Evolutionary conservation across 2,888 invertebrate species (phyloP).

Genomic region (Archips xylosteana): DNA sequence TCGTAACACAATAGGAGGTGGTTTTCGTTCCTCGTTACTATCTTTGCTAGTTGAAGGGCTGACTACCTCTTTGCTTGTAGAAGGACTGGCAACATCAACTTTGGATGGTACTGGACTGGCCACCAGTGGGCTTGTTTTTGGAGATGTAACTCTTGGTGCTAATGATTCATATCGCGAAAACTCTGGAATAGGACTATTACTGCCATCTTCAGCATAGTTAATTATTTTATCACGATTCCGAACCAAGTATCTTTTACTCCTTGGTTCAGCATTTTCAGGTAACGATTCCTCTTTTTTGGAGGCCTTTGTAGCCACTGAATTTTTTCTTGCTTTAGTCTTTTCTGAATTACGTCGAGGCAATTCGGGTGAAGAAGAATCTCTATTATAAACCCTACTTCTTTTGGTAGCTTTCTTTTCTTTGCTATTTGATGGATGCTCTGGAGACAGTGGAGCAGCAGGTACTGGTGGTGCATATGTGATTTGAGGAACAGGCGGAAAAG

Average conservation of each 20-base stretch:
- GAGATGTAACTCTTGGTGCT: conserved; percentile 70
- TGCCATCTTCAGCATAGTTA: conserved; percentile 87
- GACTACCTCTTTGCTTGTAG: conserved; percentile 77
- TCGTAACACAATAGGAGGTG: conserved; percentile 94
- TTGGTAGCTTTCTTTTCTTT: conserved; percentile 75
- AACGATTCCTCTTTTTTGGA: conserved; percentile 75
- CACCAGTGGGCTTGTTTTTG: conserved; percentile 77
- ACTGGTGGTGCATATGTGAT: conserved; percentile 82
- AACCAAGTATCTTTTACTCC: conserved; percentile 81
- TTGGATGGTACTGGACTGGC: conserved; percentile 72
- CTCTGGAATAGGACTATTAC: conserved; percentile 82
- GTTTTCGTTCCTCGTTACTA: conserved; percentile 79
- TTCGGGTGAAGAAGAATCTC: conserved; percentile 81
- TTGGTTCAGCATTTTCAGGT: conserved; percentile 75
- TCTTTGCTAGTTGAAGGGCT: conserved; percentile 82
- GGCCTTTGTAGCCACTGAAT: conserved; percentile 74
- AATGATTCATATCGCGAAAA: conserved; percentile 72
- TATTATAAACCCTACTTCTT: conserved; percentile 69
- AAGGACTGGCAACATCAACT: conserved; percentile 75
- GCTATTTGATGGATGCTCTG: conserved; percentile 74
- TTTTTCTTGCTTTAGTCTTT: conserved; percentile 73
- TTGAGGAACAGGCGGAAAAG: conserved; percentile 83
- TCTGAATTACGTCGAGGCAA: conserved; percentile 77
- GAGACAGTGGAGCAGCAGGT: conserved; percentile 76
- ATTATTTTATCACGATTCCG: conserved; percentile 86